A percentile compares a stretch with the other conserved stretches of the same genome.
Conservation (phyloP, 1,140 invertebrate species). For the Bombyx mori region DNA sequence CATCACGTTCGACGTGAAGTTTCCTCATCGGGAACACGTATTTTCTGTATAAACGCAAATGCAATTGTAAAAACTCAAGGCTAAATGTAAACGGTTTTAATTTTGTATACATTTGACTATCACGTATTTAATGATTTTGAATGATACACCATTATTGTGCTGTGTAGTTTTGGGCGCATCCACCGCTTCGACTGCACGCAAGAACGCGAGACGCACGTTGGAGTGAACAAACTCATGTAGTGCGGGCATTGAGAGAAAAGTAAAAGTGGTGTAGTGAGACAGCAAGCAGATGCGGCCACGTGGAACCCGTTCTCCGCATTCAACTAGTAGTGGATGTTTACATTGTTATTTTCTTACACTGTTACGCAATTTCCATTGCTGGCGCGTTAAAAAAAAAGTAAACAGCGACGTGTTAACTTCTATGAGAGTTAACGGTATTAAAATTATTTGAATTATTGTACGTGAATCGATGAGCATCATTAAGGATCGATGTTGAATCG, state of each 20-base stretch:
- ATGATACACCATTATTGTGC: no score
- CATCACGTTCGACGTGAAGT: slow-evolving; percentile 27
- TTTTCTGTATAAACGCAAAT: slow-evolving; percentile 3
- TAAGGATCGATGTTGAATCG: slow-evolving; percentile 38
- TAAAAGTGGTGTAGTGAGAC: slow-evolving; percentile 54
- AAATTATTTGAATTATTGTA: no score
- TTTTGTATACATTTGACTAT: background rate
- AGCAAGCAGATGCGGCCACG: slow-evolving; percentile 34
- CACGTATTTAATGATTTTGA: background rate
- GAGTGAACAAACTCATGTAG: background rate
- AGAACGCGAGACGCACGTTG: no score
- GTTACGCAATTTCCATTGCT: background rate
- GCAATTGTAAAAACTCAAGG: background rate
- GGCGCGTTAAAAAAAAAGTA: no score
- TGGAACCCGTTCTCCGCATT: slow-evolving; percentile 10
- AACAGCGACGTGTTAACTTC: no score
- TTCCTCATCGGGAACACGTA: slow-evolving; percentile 22
- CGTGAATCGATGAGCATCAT: slow-evolving; percentile 50
- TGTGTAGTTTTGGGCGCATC: no score
- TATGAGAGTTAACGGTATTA: no score
- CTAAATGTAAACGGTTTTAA: background rate
- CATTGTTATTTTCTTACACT: slow-evolving; percentile 13
- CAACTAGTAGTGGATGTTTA: slow-evolving; percentile 13
- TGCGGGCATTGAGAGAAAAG: slow-evolving; percentile 42
- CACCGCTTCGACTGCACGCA: no score